phyloP scores from a whole-genome alignment of 2,113 vertebrate genomes.

The Corythornis madagascariensis region DNA sequence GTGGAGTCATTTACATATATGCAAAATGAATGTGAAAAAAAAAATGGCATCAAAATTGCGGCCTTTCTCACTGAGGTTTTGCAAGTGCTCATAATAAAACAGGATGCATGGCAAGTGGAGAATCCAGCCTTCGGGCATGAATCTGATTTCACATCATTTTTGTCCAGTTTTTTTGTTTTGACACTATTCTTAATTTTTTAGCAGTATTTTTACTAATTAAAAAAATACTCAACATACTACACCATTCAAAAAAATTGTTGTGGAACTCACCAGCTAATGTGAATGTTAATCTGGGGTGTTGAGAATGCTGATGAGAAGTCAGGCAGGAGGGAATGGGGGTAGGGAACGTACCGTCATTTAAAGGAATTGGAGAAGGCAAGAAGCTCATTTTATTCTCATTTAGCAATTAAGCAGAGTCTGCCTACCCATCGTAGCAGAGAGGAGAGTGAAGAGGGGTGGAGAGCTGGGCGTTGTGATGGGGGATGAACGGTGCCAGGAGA shows the following conservation, averaged over 20 bases:
- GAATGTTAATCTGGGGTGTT: not conserved
- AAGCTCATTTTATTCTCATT: slow-evolving; percentile 8
- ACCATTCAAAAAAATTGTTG: not conserved
- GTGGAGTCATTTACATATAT: slow-evolving; percentile 27
- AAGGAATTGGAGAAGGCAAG: not conserved
- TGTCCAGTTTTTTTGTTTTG: not conserved
- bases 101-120: not conserved
- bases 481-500: not conserved
- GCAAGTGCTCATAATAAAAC: slow-evolving; percentile 13
- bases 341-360: not conserved
- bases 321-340: not conserved
- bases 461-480: not conserved
- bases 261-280: not conserved
- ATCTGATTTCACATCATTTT: not conserved
- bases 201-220: not conserved
- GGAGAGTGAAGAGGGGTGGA: not conserved
- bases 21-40: not conserved
- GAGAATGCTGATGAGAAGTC: not conserved
- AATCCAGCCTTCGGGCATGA: not conserved
- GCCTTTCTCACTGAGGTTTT: not conserved
- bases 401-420: not conserved
- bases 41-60: not conserved
- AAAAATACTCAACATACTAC: not conserved
- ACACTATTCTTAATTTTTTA: not conserved
- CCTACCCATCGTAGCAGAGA: not conserved